phyloP scores from a whole-genome alignment of 2,888 invertebrate species.

The Itoplectis maculator region DNA sequence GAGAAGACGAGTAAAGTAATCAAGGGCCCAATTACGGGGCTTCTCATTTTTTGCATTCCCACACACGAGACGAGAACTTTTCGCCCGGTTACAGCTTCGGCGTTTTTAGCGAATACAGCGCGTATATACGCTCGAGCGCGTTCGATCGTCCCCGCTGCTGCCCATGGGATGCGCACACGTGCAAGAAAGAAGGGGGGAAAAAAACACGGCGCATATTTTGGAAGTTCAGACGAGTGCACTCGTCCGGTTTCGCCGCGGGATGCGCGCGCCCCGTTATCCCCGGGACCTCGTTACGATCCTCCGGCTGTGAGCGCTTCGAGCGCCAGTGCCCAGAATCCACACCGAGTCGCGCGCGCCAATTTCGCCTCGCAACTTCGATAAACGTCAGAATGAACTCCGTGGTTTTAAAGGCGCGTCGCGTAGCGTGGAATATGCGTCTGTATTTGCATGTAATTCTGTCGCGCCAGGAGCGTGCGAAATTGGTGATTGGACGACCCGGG shows the following conservation, averaged over 20 bases:
- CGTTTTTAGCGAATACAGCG: constrained; percentile 40
- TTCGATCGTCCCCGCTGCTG: not conserved
- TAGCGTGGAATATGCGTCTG: constrained; percentile 15
- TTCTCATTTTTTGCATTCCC: constrained; percentile 56
- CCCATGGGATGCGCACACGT: constrained; percentile 2
- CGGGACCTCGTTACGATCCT: constrained; percentile 65
- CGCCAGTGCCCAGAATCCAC: constrained; percentile 21
- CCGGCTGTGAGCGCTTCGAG: not conserved
- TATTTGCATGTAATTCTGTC: constrained; percentile 1
- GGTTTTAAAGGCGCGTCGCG: constrained; percentile 58
- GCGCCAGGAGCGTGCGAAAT: no score
- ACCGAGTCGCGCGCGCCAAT: constrained; percentile 42
- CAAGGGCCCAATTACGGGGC: constrained; percentile 63
- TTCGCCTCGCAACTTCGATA: constrained; percentile 58
- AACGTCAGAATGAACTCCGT: constrained; percentile 59
- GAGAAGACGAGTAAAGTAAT: constrained; percentile 59
- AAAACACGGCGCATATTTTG: constrained; percentile 46
- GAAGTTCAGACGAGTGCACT: constrained; percentile 50
- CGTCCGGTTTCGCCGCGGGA: constrained; percentile 34
- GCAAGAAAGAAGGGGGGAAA: no score
- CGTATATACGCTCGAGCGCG: no score
- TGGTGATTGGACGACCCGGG: not conserved
- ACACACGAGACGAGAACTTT: constrained; percentile 36
- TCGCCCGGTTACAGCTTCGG: constrained; percentile 26
- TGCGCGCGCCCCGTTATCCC: constrained; percentile 61